Evolutionary conservation across 1,140 invertebrate species (phyloP).

Genomic region (Leptonema lineaticorne): DNA sequence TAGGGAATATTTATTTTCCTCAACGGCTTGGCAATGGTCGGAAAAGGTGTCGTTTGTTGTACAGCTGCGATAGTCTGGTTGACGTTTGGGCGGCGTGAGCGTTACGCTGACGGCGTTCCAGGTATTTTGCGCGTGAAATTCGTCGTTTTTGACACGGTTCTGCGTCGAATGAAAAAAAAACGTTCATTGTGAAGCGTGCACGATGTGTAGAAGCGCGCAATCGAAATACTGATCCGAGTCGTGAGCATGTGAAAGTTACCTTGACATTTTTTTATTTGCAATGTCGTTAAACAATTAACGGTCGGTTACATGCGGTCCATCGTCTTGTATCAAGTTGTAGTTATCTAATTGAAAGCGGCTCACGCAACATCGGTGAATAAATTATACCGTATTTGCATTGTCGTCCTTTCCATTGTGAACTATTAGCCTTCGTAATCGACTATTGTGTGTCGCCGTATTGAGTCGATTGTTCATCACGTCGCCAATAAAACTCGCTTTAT

Average conservation of each 20-base stretch:
- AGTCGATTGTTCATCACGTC: not conserved
- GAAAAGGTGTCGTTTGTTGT: not conserved
- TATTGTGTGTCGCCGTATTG: not conserved
- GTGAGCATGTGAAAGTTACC: slow-evolving; percentile 36
- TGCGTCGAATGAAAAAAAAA: not conserved
- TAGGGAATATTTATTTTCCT: not conserved
- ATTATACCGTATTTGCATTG: not conserved
- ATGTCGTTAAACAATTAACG: slow-evolving; percentile 25
- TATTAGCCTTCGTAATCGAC: not conserved
- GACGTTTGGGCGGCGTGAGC: not conserved
- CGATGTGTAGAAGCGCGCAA: not conserved
- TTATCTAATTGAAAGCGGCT: not conserved
- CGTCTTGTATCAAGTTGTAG: not conserved
- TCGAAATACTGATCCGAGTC: not conserved
- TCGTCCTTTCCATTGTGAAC: not conserved
- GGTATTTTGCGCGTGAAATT: not conserved
- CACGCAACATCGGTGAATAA: not conserved
- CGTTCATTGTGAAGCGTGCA: not conserved
- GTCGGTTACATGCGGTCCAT: slow-evolving; percentile 23
- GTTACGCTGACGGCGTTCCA: not conserved
- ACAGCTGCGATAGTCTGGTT: not conserved
- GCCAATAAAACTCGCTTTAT: not conserved
- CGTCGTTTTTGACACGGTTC: not conserved
- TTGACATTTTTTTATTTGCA: slow-evolving; percentile 36
- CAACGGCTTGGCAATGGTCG: not conserved